Percentiles rank a stretch among this genome's conserved stretches.
Evolutionary conservation across 2,888 invertebrate genomes (phyloP).

Genomic region (Pantelozetes paolii): DNA sequence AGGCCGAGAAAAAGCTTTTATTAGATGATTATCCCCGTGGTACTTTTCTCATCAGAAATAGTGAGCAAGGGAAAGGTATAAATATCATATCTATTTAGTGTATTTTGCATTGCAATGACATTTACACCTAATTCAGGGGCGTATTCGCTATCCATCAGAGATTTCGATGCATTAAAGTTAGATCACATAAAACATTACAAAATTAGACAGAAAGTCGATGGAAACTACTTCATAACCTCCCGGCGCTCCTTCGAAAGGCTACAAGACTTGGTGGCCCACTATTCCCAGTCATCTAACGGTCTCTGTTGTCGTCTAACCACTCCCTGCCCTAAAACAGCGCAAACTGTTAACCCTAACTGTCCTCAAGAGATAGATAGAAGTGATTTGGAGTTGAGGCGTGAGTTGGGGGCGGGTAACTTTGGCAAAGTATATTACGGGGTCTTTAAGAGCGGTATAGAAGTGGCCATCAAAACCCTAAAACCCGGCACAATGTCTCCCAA

Average conservation of each 20-base stretch:
- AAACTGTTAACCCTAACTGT: conserved; percentile 60
- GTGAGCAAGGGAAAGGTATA: conserved; percentile 70
- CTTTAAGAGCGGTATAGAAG: conserved; percentile 86
- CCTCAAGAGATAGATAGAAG: conserved; percentile 74
- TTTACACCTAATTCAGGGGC: conserved; percentile 55
- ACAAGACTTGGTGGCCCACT: conserved; percentile 86
- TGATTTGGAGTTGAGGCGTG: conserved; percentile 77
- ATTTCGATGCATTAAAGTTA: conserved; percentile 58
- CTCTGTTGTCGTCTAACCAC: conserved; percentile 64
- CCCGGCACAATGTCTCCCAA: conserved; percentile 94
- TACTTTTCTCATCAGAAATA: conserved; percentile 84
- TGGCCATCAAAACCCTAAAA: conserved; percentile 91
- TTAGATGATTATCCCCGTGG: conserved; percentile 85
- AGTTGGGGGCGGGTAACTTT: conserved; percentile 93
- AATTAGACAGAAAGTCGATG: conserved; percentile 77
- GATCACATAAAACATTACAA: conserved; percentile 97
- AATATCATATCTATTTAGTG: neutral
- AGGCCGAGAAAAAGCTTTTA: conserved; percentile 86
- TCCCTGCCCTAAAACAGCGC: conserved; percentile 87
- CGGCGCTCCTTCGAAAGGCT: conserved; percentile 66
- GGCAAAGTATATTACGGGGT: conserved; percentile 92
- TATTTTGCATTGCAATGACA: too few species aligned
- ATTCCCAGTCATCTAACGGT: conserved; percentile 66
- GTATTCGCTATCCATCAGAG: conserved; percentile 42
- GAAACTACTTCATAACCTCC: conserved; percentile 87